Base-by-base conservation (phyloP, 2,888 invertebrate genomes). In the Rhyacophila evoluta region DNA sequence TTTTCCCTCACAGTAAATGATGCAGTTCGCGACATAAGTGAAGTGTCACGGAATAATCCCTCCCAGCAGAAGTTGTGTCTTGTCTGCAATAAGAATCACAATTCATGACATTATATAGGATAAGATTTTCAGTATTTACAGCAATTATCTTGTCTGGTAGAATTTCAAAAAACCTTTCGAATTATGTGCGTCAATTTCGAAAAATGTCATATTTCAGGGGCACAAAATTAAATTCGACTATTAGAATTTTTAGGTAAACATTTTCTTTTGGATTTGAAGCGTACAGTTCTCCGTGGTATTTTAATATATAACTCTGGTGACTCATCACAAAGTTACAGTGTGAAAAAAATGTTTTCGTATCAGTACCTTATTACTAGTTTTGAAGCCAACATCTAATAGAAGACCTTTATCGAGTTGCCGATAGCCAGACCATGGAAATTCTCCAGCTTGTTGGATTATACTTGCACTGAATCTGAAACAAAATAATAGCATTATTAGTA, bases 21-120 rank as follows among this genome's bases (percentile, higher is more conserved):
- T 2, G 94, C 92, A 68, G 91, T 91, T 83, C 94, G 93, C 83
- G 92, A 93, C 10, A 95, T 87, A 10, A 95, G 91, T 6, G 93
- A 90, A 3, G 97, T 89, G 83, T 98, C 95, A 82, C 98, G 91
- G 86, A 97, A 94, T 1, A 94, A 89, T 0, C 94, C 95, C 87
- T 98, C 97, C 92, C 96, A 98, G 84, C 96, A 95, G 75, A 98
- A 85, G 84, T 93, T 95, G 86, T 98, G 98, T 79, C 92, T 93
- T 1, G 96, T 90, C 94, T 93, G 86, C 74, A 84, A 85, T 78
- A 81, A 55, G 1, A 25, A n/a, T n/a, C n/a, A n/a, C n/a, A n/a
- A n/a, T n/a, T n/a, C n/a, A n/a, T n/a, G n/a, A n/a, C n/a, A n/a
- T n/a, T n/a, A n/a, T n/a, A n/a, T n/a, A n/a, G n/a, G n/a, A n/a